Evolutionary conservation across 92 coral and sea anemone genomes (phyloP), one percentile per base, ranked within the genome.

Genomic region (Siderastrea radians): DNA sequence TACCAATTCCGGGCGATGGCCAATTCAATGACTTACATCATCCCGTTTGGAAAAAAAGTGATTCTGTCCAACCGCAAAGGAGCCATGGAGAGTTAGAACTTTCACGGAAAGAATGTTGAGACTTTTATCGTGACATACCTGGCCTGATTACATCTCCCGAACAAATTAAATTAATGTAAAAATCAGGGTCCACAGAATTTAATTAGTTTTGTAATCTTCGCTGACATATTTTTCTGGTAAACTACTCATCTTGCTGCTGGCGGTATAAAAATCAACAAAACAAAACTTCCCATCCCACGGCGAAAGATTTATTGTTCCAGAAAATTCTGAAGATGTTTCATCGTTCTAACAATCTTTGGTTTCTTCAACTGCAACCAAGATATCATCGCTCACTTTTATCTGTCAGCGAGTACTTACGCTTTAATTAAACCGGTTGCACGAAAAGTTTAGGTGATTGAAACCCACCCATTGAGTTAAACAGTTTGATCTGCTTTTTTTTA

Each of bases 121-220:
- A 14, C 48, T n/a, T 52, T 80, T 79, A 49, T 49, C 75, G 63
- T 19, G 84, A 51, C 74, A 80, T 80, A 66, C 38, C 49, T 80
- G 64, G 50, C 74, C 13, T 19, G 7, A 43, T 67, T 54, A 52
- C 72, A 60, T 77, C 81, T 60, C 51, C 38, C 38, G 38, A 45
- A 9, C 45, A 63, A 68, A 46, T 15, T 3, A 13, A 26, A 65
- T 75, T 14, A 57, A 45, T n/a, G 49, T 47, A 3, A n/a, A 57
- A 49, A 80, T 51, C 75, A 80, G 0, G 6, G 49, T 69, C 43
- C 48, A n/a, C 83, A 49, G 15, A 62, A 48, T 79, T 63, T 19
- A 52, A 54, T 16, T 72, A 72, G 19, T 1, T n/a, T 19, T 1
- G 72, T 43, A 65, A 63, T 65, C 64, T 50, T 51, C 9, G 53